Conservation (phyloP, 92 coral and sea anemone species). For the Nematostella vectensis region DNA sequence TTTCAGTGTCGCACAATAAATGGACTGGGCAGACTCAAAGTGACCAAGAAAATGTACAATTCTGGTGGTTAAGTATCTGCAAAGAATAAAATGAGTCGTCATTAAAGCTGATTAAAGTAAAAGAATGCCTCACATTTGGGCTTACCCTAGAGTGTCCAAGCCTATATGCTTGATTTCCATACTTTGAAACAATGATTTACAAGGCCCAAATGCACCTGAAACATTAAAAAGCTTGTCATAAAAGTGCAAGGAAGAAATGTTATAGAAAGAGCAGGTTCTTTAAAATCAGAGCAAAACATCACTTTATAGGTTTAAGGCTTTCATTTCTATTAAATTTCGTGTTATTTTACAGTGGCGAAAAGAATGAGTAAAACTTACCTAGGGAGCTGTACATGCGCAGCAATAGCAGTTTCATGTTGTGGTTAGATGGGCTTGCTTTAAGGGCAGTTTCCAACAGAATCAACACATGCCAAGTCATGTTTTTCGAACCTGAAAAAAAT, state of each 20-base stretch:
- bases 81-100: neutral
- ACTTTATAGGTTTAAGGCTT: too few species aligned
- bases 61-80: constrained; percentile 66
- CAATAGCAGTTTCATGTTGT: constrained; percentile 70
- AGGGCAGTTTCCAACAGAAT: constrained; percentile 81
- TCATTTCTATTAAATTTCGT: too few species aligned
- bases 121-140: neutral
- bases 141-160: constrained; percentile 84
- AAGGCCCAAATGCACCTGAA: constrained; percentile 76
- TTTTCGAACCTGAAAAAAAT: constrained; percentile 37
- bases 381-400: constrained; percentile 73
- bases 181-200: constrained; percentile 54
- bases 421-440: constrained; percentile 79
- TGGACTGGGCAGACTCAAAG: constrained; percentile 71
- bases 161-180: constrained; percentile 90
- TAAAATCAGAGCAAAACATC: too few species aligned
- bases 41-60: constrained; percentile 80
- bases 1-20: constrained; percentile 63
- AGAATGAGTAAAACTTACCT: too few species aligned
- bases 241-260: too few species aligned
- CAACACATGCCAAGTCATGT: constrained; percentile 78
- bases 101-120: too few species aligned
- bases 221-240: too few species aligned
- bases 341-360: too few species aligned
- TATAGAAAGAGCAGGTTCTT: too few species aligned